phyloP scores from a whole-genome alignment of 2,797 vertebrate genomes.

The Spheniscus humboldti region DNA sequence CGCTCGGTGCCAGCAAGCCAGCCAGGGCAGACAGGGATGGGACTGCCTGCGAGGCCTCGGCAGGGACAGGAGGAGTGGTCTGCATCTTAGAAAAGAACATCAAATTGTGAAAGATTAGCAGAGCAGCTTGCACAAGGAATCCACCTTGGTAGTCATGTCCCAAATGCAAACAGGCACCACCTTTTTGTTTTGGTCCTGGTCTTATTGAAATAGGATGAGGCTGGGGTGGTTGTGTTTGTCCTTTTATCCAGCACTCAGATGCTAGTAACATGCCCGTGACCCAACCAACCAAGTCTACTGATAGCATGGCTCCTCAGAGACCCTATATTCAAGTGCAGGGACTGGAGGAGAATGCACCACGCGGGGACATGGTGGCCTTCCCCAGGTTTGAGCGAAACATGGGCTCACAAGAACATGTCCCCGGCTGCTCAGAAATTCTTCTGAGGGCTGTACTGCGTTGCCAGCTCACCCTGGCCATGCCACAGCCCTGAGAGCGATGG shows the following conservation, averaged over 20 bases:
- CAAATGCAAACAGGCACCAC: fast-evolving
- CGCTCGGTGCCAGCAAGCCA: fast-evolving
- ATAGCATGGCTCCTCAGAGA: not conserved
- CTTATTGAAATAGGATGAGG: fast-evolving
- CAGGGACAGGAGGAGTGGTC: not conserved
- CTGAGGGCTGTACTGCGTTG: fast-evolving
- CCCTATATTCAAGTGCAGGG: fast-evolving
- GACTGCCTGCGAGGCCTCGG: not conserved
- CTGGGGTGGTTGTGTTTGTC: not conserved
- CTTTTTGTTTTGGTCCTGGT: not conserved
- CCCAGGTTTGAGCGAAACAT: not conserved
- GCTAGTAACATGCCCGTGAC: fast-evolving
- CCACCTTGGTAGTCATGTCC: not conserved
- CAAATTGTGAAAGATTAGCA: not conserved
- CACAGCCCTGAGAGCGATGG: not conserved
- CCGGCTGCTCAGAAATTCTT: not conserved
- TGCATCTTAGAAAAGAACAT: not conserved
- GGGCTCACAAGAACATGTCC: not conserved
- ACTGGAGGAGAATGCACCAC: not conserved
- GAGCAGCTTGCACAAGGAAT: not conserved
- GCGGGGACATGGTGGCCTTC: not conserved
- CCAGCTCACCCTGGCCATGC: not conserved
- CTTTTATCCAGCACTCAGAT: not conserved
- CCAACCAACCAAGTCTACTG: not conserved
- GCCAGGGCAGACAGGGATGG: not conserved